Evolutionary conservation across 1,140 invertebrate genomes (phyloP), one percentile per base, ranked within the genome.

Genomic region (Wiebesia pumilae): DNA sequence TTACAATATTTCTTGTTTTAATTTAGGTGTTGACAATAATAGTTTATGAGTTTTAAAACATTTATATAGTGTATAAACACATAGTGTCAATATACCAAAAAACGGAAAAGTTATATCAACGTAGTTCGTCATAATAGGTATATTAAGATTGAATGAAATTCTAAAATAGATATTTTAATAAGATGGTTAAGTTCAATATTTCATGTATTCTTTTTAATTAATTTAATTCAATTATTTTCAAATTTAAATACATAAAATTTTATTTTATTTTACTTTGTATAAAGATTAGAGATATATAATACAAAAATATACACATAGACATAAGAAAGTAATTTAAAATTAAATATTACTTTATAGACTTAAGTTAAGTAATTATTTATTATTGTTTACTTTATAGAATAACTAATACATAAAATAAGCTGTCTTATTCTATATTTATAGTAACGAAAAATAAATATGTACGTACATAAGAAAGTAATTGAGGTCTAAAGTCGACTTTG

Each of bases 1-100:
- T 84, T 78, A 69, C 35, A 58, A 30, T 65, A 69, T 89, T 88
- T 89, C 87, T 88, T 87, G 88, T 91, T 89, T 88, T 88, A 88
- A 89, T n/a, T n/a, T 88, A 88, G 89, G 90, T 90, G 88, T 87
- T 91, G 91, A 91, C 91, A 91, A 91, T 91, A 91, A 91, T 88
- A 62, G 24, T 81, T 81, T 81, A 77, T 51, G n/a, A 58, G 54
- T 79, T 85, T 43, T 75, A 86, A 19, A 65, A 35, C 47, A 86
- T 88, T 75, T 40, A 75, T n/a, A 1, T 71, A 90, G 27, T 89
- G 88, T 79, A 82, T 51, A 89, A 73, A 54, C 54, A 67, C 38
- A 65, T 87, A 87, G 77, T 88, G 78, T 85, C 47, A 19, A 54
- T 84, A 85, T 81, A 81, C 43, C 38, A 84, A 81, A 87, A 75